Conservation (phyloP, 2,888 invertebrate genomes). For the Aleiodes leptofemur region DNA sequence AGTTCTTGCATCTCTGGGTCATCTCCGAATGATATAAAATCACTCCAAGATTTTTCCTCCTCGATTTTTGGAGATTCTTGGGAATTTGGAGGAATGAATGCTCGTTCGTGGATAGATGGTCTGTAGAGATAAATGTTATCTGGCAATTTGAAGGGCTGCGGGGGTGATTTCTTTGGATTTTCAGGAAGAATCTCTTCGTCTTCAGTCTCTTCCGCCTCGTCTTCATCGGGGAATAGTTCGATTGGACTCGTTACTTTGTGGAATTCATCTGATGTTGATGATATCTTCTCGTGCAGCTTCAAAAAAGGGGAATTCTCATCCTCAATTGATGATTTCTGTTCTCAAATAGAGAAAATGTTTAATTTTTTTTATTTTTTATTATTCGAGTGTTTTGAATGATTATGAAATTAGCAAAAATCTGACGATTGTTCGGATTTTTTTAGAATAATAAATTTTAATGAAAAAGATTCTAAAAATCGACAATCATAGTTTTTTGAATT, state of each 20-base stretch:
- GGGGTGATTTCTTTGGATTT: constrained; percentile 29
- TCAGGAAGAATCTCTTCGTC: constrained; percentile 32
- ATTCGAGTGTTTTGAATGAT: constrained; percentile 39
- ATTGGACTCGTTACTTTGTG: constrained; percentile 41
- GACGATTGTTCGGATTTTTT: too few relatives aligned
- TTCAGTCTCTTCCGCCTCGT: constrained; percentile 10
- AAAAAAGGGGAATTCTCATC: constrained; percentile 58
- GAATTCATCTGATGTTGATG: constrained; percentile 52
- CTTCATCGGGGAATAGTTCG: constrained; percentile 41
- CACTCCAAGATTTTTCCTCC: constrained; percentile 46
- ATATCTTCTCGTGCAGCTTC: constrained; percentile 58
- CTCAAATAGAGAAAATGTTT: constrained; percentile 33
- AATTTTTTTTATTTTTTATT: too few relatives aligned
- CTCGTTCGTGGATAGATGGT: constrained; percentile 64
- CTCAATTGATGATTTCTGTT: constrained; percentile 57
- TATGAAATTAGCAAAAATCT: too few relatives aligned
- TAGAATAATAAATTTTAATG: too few relatives aligned
- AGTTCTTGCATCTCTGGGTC: constrained; percentile 35
- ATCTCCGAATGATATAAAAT: constrained; percentile 64
- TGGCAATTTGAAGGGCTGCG: constrained; percentile 51
- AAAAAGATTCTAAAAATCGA: too few relatives aligned
- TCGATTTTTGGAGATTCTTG: constrained; percentile 4
- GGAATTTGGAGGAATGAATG: constrained; percentile 63
- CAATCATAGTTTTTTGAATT: too few relatives aligned
- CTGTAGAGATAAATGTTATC: constrained; percentile 67